Conservation (phyloP, 2,113 vertebrate species). For the Malurus elegans region DNA sequence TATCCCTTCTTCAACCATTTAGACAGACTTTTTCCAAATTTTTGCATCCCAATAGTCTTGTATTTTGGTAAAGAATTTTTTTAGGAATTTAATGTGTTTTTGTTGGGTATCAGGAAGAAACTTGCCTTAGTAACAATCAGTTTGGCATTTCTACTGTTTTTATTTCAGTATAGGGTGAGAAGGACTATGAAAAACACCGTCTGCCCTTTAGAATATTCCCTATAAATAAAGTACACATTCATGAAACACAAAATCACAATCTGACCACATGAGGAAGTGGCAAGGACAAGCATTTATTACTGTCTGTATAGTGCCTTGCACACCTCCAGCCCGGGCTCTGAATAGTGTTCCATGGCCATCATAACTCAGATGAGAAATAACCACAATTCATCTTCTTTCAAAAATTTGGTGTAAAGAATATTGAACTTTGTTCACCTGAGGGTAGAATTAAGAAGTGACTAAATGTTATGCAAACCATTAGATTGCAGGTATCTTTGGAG, state of each 20-base stretch:
- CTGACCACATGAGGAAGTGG: neutral
- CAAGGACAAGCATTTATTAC: neutral
- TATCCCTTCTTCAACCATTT: neutral
- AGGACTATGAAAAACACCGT: neutral
- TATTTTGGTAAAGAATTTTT: neutral
- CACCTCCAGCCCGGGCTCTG: neutral
- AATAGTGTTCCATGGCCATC: neutral
- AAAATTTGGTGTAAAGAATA: neutral
- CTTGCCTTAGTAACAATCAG: neutral
- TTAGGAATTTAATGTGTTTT: neutral
- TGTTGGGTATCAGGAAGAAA: neutral
- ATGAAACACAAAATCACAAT: neutral
- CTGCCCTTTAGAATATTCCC: neutral
- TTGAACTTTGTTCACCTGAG: neutral
- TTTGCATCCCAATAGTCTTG: neutral
- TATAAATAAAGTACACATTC: neutral
- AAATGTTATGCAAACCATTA: neutral
- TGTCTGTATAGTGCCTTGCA: neutral
- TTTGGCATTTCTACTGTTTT: neutral
- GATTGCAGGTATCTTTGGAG: neutral
- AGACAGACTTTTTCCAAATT: neutral
- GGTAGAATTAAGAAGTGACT: neutral
- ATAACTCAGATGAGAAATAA: neutral
- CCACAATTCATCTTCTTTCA: neutral
- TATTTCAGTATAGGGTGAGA: neutral